Base-by-base conservation (phyloP, 2,113 vertebrate species). In the Phocoena phocoena region DNA sequence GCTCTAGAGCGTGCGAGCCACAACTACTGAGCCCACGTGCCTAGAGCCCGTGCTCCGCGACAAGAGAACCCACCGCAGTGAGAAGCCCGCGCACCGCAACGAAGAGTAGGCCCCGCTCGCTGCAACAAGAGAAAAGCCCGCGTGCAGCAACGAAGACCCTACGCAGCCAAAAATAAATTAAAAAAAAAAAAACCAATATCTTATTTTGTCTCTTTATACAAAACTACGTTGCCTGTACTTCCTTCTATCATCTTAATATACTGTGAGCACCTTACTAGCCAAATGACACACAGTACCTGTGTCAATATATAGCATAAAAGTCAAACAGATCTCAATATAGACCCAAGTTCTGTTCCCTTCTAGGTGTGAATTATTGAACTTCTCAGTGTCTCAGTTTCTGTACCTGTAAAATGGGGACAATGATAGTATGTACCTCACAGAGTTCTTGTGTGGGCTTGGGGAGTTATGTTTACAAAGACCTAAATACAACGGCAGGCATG, bases 141-240 rank as follows among this genome's bases (percentile, higher is more conserved):
- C 50, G 14, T 14, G 14, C 50, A 53, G 50, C 50, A 17, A 53
- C 1, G 5, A 53, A 53, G 50, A 53, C 50, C 5, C 50, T 17
- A 53, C 5, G 15, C 15, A 15, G 15, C 50, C 50, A 53, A 53
- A 53, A 53, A 17, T 53, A 53, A 53, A 53, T 53, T 53, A 17
- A 53, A 53, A 53, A 53, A 53, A 50, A 50, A 2, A 21, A 13
- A 44, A 44, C 1, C 36, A 53, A 1, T 68, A 20, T 36, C 65
- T 88, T 76, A 65, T 60, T 94, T 95, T 82, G 68, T 38, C 25
- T 88, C 62, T 84, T 74, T 55, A 53, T 55, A n/a, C 14, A 86
- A 73, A 96, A 67, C 13, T 63, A 31, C 5, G 17, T n/a, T 28
- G 26, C 28, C 38, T 77, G 20, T 1, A n/a, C 20, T 44, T 83